Percentiles rank a stretch among this genome's conserved stretches.
These are phyloP conservation scores for Lypha dubia DNA, from an alignment of 2,888 invertebrate species.

Conservation along the genomic window DNA sequence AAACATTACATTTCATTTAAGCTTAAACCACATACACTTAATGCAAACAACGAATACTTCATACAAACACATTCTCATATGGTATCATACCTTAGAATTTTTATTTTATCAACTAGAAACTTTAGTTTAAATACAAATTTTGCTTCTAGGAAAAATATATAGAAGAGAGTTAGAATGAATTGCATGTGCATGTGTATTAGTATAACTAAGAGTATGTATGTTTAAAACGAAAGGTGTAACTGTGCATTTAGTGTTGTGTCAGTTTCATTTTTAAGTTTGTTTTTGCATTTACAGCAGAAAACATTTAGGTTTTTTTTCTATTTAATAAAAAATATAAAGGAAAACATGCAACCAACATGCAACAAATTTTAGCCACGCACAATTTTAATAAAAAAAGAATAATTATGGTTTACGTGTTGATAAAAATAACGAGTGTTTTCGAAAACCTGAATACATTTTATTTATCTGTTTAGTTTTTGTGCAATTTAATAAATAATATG, in stretches of 20 bases:
- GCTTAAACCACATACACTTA: conserved; percentile 52
- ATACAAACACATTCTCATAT: not conserved
- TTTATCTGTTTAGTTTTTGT: too few species aligned
- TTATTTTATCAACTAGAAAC: conserved; percentile 6
- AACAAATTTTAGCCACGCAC: not conserved
- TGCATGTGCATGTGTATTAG: conserved; percentile 4
- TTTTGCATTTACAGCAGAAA: conserved; percentile 14
- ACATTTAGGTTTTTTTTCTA: conserved; percentile 11
- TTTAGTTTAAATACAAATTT: conserved; percentile 13
- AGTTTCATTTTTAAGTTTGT: conserved; percentile 39
- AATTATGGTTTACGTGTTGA: too few species aligned
- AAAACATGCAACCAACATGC: too few species aligned
- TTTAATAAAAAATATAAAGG: too few species aligned
- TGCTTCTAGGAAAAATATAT: conserved; percentile 32
- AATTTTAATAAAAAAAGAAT: conserved; percentile 27
- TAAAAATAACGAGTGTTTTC: too few species aligned
- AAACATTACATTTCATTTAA: conserved; percentile 56
- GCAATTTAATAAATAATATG: too few species aligned
- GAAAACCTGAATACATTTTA: too few species aligned
- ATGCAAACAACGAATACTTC: conserved; percentile 41
- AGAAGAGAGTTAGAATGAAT: not conserved
- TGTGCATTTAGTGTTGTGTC: conserved; percentile 32
- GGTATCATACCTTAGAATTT: conserved; percentile 5
- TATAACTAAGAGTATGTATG: not conserved
- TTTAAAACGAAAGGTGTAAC: conserved; percentile 24